phyloP scores from a whole-genome alignment of 2,797 vertebrate species.

The Semotilus atromaculatus region DNA sequence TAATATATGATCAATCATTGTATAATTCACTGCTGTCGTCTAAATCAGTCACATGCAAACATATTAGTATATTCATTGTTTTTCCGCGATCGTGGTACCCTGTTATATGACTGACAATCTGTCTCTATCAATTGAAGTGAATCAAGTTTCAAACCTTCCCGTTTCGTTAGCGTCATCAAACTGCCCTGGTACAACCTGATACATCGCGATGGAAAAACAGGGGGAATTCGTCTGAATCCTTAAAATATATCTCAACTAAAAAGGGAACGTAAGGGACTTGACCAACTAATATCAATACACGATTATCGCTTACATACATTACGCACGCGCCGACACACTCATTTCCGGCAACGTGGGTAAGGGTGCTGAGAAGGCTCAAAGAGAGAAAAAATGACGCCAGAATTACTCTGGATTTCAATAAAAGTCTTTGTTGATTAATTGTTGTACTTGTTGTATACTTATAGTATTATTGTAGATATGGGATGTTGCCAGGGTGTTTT shows the following conservation, averaged over 20 bases:
- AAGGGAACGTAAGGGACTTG: not conserved
- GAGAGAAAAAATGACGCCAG: not conserved
- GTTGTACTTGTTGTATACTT: not conserved
- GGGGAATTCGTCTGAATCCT: not conserved
- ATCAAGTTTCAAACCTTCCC: conserved; percentile 71
- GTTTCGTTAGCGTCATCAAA: conserved; percentile 87
- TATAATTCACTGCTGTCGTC: not conserved
- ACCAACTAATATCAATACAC: not conserved
- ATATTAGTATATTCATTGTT: not conserved
- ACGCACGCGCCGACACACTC: not conserved
- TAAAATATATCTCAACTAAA: not conserved
- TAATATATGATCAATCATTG: not conserved
- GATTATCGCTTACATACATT: not conserved
- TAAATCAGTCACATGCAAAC: not conserved
- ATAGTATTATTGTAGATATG: not conserved
- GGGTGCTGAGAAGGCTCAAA: conserved; percentile 31
- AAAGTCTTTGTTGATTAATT: not conserved
- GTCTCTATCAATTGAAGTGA: not conserved
- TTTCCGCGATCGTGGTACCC: not conserved
- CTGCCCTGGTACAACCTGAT: conserved; percentile 81
- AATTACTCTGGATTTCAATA: not conserved
- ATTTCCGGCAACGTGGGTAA: conserved; percentile 52
- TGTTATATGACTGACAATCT: not conserved
- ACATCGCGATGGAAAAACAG: conserved; percentile 26
- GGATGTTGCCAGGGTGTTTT: not conserved